Conservation (phyloP, 2,888 invertebrate genomes). For the Cheilosia grossa region DNA sequence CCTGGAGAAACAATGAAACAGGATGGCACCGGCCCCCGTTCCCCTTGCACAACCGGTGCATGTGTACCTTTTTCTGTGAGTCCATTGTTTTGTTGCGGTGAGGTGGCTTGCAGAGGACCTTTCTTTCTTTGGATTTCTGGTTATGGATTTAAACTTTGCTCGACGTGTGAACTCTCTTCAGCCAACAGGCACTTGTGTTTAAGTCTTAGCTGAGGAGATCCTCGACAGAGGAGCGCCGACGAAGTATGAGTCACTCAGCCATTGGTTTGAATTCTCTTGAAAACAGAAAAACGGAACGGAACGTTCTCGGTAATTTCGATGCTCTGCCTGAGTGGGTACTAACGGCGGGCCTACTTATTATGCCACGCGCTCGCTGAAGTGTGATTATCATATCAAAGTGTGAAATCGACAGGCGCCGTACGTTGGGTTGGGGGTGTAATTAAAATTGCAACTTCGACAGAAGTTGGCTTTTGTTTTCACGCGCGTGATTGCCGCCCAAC, state of each 20-base stretch:
- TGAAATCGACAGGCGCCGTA: slow-evolving; percentile 6
- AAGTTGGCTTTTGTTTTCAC: slow-evolving; percentile 10
- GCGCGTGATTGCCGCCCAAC: slow-evolving; percentile 3
- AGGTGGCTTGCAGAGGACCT: slow-evolving; percentile 1
- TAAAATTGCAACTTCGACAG: slow-evolving; percentile 21
- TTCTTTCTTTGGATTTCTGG: neutral
- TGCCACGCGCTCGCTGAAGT: neutral
- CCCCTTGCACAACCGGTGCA: no score
- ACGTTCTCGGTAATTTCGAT: no score
- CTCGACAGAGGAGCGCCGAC: neutral
- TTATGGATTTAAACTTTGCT: slow-evolving; percentile 15
- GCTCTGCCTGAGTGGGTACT: no score
- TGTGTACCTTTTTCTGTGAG: slow-evolving; percentile 1
- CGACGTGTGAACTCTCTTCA: slow-evolving; percentile 19
- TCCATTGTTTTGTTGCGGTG: slow-evolving; percentile 17
- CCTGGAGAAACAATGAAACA: slow-evolving; percentile 18
- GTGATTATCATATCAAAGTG: slow-evolving; percentile 51
- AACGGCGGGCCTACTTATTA: neutral
- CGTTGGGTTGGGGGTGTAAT: slow-evolving; percentile 2
- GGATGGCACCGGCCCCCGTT: slow-evolving; percentile 3
- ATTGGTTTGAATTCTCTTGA: neutral
- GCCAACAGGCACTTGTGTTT: slow-evolving; percentile 1
- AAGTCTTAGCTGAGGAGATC: slow-evolving; percentile 5
- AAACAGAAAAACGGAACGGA: neutral
- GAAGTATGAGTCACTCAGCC: neutral